Evolutionary conservation across 2,888 invertebrate genomes (phyloP).

Genomic region (Bombylius major): DNA sequence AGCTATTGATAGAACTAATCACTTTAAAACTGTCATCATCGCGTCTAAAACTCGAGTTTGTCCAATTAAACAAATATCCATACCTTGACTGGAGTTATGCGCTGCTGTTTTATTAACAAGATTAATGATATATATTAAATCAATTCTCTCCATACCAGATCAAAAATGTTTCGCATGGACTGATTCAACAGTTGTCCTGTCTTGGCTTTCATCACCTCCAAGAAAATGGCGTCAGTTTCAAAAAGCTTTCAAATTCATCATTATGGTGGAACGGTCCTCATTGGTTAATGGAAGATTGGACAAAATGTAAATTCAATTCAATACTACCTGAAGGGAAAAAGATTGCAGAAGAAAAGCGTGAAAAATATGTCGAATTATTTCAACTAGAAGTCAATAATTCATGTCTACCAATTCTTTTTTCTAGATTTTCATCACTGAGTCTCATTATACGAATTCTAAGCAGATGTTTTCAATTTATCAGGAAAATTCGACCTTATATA

Average conservation of each 20-base stretch:
- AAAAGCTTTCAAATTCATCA: not conserved
- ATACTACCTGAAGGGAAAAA: too few relatives aligned
- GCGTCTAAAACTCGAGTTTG: conserved; percentile 10
- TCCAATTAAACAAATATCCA: conserved; percentile 8
- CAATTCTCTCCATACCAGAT: not conserved
- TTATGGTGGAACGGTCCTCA: conserved; percentile 15
- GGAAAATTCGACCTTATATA: not conserved
- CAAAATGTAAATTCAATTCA: not conserved
- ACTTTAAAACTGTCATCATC: not conserved
- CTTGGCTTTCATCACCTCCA: conserved; percentile 16
- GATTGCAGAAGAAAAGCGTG: too few relatives aligned
- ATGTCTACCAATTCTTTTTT: not conserved
- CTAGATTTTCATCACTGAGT: not conserved
- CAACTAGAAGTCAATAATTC: too few relatives aligned
- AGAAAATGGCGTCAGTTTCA: conserved; percentile 13
- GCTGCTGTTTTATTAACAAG: conserved; percentile 8
- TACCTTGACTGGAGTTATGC: conserved; percentile 13
- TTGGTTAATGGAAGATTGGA: conserved; percentile 5
- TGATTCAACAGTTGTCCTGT: conserved; percentile 14
- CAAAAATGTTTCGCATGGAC: conserved; percentile 11
- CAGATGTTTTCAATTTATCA: not conserved
- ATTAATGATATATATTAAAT: not conserved
- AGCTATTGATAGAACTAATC: not conserved
- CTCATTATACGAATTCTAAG: not conserved
- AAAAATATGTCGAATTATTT: too few relatives aligned